Conservation (phyloP, 1,140 invertebrate genomes). For the Eufriesea mexicana region DNA sequence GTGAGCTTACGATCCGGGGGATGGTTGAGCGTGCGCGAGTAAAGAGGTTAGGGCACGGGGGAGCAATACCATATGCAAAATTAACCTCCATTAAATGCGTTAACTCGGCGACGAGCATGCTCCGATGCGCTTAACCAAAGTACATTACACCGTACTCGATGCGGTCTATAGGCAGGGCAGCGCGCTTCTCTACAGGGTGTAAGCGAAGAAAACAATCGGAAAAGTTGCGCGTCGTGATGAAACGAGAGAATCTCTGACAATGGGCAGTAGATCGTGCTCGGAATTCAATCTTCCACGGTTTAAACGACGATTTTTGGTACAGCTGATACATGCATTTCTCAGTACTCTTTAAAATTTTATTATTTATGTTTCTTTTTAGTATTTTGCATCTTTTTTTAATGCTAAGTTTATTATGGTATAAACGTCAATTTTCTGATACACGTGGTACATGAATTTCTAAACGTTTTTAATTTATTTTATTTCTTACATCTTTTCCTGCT, state of each 20-base stretch:
- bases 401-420: no score
- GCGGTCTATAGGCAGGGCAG: slow-evolving; percentile 44
- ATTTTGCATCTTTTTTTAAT: no score
- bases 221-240: neutral
- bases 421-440: no score
- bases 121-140: slow-evolving; percentile 74
- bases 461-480: no score
- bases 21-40: slow-evolving; percentile 61
- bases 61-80: slow-evolving; percentile 72
- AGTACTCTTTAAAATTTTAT: no score
- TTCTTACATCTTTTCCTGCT: no score
- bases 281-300: neutral
- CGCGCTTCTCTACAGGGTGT: slow-evolving; percentile 48
- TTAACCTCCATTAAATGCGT: slow-evolving; percentile 75
- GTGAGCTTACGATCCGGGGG: slow-evolving; percentile 60
- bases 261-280: neutral
- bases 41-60: slow-evolving; percentile 69
- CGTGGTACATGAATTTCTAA: no score
- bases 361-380: no score
- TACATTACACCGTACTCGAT: slow-evolving; percentile 72
- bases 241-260: neutral
- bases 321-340: no score
- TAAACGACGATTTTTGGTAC: no score
- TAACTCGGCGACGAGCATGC: slow-evolving; percentile 74
- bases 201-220: slow-evolving; percentile 37